Evolutionary conservation across 2,113 vertebrate species (phyloP).

Genomic region (Percina caprodes): DNA sequence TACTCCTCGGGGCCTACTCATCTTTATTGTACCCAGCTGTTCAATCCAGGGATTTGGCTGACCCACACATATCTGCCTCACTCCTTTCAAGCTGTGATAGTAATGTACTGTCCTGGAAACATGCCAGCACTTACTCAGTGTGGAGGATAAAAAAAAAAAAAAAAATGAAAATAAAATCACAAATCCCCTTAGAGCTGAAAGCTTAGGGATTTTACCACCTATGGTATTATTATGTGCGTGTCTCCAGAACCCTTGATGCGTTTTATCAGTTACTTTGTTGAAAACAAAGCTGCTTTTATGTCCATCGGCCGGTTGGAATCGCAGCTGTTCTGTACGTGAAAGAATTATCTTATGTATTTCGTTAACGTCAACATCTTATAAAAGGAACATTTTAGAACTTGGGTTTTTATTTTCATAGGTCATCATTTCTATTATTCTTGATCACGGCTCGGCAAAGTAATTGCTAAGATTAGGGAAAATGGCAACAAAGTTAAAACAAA

Average conservation of each 20-base stretch:
- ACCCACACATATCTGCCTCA: constrained; percentile 56
- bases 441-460: neutral
- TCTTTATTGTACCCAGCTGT: constrained; percentile 66
- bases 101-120: constrained; percentile 70
- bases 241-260: constrained; percentile 8
- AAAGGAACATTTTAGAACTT: too few relatives aligned
- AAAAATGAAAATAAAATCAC: constrained; percentile 40
- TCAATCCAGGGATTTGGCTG: constrained; percentile 71
- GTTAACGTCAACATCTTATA: neutral
- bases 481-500: too few relatives aligned
- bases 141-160: constrained; percentile 49
- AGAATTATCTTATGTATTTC: neutral
- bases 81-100: constrained; percentile 54
- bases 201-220: constrained; percentile 69
- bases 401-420: neutral
- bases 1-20: constrained; percentile 30
- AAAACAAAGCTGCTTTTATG: constrained; percentile 48
- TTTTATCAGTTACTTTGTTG: constrained; percentile 36
- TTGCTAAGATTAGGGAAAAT: neutral
- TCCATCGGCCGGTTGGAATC: constrained; percentile 6
- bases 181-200: constrained; percentile 76
- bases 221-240: constrained; percentile 65
- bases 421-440: neutral
- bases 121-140: constrained; percentile 60
- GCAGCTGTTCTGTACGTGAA: neutral